A percentile compares a stretch with the other conserved stretches of the same genome.
Evolutionary conservation across 2,113 vertebrate genomes (phyloP).

Genomic region (Larimichthys crocea): DNA sequence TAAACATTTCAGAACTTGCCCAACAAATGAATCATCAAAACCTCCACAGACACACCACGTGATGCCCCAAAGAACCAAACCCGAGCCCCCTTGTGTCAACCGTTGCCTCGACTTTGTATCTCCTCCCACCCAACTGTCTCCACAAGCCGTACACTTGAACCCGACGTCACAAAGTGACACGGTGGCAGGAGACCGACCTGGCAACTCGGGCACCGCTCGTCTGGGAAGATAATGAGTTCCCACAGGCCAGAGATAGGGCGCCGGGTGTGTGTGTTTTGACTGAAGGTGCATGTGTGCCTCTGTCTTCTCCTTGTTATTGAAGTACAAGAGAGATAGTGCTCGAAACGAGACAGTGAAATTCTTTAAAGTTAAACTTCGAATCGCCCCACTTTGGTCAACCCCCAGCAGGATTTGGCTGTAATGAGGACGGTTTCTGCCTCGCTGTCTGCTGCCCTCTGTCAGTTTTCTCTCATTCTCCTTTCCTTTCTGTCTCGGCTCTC

Average conservation of each 20-base stretch:
- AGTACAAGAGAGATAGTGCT: conserved; percentile 47
- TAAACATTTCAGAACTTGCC: neutral
- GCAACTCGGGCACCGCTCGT: conserved; percentile 62
- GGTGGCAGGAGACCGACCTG: conserved; percentile 63
- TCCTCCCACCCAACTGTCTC: conserved; percentile 36
- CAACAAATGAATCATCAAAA: conserved; percentile 18
- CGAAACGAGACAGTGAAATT: conserved; percentile 58
- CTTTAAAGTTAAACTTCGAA: conserved; percentile 73
- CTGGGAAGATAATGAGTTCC: conserved; percentile 84
- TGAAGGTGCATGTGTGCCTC: conserved; percentile 21
- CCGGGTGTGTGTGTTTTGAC: conserved; percentile 22
- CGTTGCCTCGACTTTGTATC: conserved; percentile 8
- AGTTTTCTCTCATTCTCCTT: conserved; percentile 56
- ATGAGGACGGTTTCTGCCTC: conserved; percentile 69
- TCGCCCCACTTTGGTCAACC: conserved; percentile 68
- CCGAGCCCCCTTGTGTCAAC: neutral
- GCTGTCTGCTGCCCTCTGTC: conserved; percentile 71
- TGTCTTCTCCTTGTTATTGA: conserved; percentile 64
- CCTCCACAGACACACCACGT: conserved; percentile 11
- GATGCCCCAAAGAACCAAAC: conserved; percentile 25
- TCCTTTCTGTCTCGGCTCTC: conserved; percentile 58
- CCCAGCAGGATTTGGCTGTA: conserved; percentile 76
- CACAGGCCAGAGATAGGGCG: conserved; percentile 70
- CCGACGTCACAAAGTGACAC: conserved; percentile 49
- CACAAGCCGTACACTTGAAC: conserved; percentile 18